Conservation (phyloP, 2,888 invertebrate genomes). For the Metellina segmentata region DNA sequence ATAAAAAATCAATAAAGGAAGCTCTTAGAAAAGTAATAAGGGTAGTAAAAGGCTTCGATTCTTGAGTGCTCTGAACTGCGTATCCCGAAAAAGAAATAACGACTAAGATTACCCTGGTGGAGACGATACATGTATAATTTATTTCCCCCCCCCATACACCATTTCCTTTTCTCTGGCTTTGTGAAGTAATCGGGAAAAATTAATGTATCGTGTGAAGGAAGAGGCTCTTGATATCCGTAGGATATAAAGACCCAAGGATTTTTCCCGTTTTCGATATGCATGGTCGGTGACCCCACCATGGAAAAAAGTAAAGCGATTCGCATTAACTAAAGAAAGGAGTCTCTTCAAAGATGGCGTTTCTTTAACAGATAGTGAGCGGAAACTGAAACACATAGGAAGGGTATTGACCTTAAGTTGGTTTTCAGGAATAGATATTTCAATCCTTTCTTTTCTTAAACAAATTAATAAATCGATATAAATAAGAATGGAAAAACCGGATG, state of each 20-base stretch:
- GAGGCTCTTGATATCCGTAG: background rate
- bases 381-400: background rate
- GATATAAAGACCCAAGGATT: background rate
- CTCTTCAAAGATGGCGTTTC: background rate
- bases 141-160: background rate
- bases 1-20: no score
- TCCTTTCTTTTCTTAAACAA: no score
- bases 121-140: background rate
- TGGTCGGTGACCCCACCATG: background rate
- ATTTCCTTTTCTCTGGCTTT: no score
- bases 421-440: no score
- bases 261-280: constrained; percentile 17
- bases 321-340: background rate
- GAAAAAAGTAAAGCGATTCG: background rate
- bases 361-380: background rate
- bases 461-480: no score
- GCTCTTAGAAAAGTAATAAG: no score
- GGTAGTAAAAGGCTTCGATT: no score
- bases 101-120: background rate
- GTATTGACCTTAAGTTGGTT: no score
- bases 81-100: no score
- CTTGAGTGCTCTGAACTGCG: no score
- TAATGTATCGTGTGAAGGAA: background rate
- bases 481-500: no score
- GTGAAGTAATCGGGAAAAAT: background rate